These are phyloP conservation scores for Menidia menidia DNA, from an alignment of 2,797 vertebrate genomes.

Conservation along the genomic window DNA sequence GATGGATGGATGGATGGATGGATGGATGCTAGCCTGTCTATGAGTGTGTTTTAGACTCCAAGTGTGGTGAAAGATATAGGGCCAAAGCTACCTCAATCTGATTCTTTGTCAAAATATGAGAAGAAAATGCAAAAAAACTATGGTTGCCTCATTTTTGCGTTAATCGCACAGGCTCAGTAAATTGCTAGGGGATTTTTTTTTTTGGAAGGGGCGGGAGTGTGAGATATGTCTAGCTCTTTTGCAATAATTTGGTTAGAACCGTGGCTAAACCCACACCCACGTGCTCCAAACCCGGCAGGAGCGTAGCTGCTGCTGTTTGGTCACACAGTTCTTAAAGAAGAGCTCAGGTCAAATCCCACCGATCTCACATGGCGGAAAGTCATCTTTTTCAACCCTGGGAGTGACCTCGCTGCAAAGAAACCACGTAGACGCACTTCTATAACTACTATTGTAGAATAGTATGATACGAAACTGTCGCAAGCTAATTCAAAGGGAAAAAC, in stretches of 20 bases:
- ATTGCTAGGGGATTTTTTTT: constrained; percentile 14
- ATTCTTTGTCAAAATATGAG: not conserved
- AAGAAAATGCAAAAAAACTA: not conserved
- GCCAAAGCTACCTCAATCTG: constrained; percentile 6
- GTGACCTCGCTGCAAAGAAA: not conserved
- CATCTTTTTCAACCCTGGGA: not conserved
- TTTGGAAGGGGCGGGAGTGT: not conserved
- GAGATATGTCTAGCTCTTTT: constrained; percentile 27
- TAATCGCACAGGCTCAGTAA: not conserved
- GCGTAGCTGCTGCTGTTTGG: constrained; percentile 24
- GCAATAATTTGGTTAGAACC: constrained; percentile 43
- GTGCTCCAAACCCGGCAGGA: constrained; percentile 23
- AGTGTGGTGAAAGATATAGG: too few species aligned
- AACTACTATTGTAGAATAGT: not conserved
- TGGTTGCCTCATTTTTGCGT: not conserved
- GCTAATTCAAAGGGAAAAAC: not conserved
- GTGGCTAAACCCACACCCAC: constrained; percentile 22
- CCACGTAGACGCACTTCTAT: not conserved
- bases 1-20: too few species aligned
- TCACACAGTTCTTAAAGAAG: constrained; percentile 51
- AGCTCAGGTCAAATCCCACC: constrained; percentile 29
- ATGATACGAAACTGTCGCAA: not conserved
- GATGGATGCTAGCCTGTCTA: too few species aligned
- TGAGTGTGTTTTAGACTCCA: too few species aligned
- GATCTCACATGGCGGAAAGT: not conserved